Evolutionary conservation across 2,113 vertebrate genomes (phyloP), one percentile per base, ranked within the genome.

Genomic region (Sebastes schlegelii): DNA sequence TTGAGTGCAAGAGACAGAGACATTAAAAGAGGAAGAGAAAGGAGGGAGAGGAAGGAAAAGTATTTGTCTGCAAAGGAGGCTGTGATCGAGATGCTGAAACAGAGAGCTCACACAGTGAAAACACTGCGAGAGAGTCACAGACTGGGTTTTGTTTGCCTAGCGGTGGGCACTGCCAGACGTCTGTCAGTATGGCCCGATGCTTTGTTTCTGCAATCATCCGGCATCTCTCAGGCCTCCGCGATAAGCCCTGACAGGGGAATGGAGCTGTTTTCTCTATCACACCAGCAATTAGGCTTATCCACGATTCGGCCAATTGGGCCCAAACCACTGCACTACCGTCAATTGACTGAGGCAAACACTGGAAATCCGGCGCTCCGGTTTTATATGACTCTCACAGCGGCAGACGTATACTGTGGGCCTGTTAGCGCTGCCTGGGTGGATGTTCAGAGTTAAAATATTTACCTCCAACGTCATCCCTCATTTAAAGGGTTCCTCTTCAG

Each of bases 201-300:
- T 89, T 92, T 92, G 84, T 92, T 91, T 91, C 84, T 85, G 66
- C 86, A 89, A 88, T 93, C 89, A 91, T 86, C 78, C 69, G 45
- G 72, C 88, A 91, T 93, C 90, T 90, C 78, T 85, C 85, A 77
- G 72, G 84, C 89, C 67, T 85, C 68, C 12, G 60, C 1, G 86
- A 94, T 95, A 94, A 92, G 89, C 74, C 51, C 80, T 16, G 72
- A 91, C 75, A 88, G 75, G 84, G 88, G 74, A 91, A 76, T 52
- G 74, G 80, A 80, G 81, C 87, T 89, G 89, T 76, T 93, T 92
- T 92, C 86, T 77, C 84, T 80, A 92, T 93, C 88, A 79, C 74
- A 85, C 73, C 73, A 86, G 87, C 91, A 91, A 93, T 93, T 90
- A 90, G 84, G 69, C 91, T 91, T 93, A 94, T 94, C 93, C 91